Percentiles rank a stretch among this genome's conserved stretches.
These are phyloP conservation scores for Archips crataeganus DNA, from an alignment of 2,888 invertebrate genomes.

Conservation along the genomic window DNA sequence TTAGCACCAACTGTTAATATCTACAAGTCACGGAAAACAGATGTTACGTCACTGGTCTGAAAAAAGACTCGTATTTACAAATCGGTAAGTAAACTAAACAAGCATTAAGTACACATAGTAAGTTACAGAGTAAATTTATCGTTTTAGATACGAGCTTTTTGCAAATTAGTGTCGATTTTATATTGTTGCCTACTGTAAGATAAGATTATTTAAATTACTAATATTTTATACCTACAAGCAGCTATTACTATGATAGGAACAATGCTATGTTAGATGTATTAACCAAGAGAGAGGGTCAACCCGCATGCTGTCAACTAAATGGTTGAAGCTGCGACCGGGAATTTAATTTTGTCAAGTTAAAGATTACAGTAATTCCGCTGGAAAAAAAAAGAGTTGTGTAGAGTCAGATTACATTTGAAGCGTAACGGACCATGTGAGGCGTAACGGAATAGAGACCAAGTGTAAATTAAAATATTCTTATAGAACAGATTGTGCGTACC, in stretches of 20 bases:
- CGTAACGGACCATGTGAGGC: not conserved
- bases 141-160: slow-evolving; percentile 7
- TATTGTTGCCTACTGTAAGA: slow-evolving; percentile 43
- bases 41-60: slow-evolving; percentile 22
- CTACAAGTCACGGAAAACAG: slow-evolving; percentile 33
- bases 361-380: slow-evolving; percentile 11
- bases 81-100: not conserved
- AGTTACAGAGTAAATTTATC: not conserved
- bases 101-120: not conserved
- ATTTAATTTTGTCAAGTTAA: slow-evolving; percentile 29
- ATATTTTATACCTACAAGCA: slow-evolving; percentile 37
- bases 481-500: not conserved
- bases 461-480: not conserved
- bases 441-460: not conserved
- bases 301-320: slow-evolving; percentile 35
- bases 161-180: slow-evolving; percentile 6
- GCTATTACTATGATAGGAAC: slow-evolving; percentile 27
- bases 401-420: not conserved
- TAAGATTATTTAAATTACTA: slow-evolving; percentile 41
- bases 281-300: slow-evolving; percentile 16
- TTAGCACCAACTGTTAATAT: slow-evolving; percentile 62
- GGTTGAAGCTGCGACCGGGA: slow-evolving; percentile 2
- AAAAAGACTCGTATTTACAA: not conserved
- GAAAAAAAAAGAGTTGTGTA: slow-evolving; percentile 12
- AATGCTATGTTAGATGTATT: slow-evolving; percentile 17